Conservation (phyloP, 64 coral and sea anemone genomes). For the Actinia tenebrosa region DNA sequence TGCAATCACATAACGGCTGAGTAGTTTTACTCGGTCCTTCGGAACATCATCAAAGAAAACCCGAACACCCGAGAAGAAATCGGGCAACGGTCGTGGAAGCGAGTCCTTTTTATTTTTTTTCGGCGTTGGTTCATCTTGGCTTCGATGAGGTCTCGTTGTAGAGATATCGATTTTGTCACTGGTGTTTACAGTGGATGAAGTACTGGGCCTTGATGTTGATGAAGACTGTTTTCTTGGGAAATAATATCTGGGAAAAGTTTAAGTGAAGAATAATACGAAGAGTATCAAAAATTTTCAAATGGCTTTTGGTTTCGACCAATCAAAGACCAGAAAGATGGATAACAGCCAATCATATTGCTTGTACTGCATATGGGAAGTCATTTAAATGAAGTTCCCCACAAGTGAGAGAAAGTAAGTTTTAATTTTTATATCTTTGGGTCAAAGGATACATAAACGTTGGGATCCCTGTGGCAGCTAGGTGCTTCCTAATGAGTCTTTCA, state of each 20-base stretch:
- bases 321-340: too few relatives aligned
- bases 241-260: conserved; percentile 28
- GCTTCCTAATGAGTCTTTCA: conserved; percentile 77
- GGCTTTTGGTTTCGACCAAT: too few relatives aligned
- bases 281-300: too few relatives aligned
- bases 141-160: background rate
- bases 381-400: background rate
- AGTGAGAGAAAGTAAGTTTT: too few relatives aligned
- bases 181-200: background rate
- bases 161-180: background rate
- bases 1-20: conserved; percentile 74
- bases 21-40: conserved; percentile 45
- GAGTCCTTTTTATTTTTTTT: background rate
- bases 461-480: conserved; percentile 59
- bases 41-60: conserved; percentile 51
- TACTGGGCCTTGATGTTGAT: background rate
- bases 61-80: conserved; percentile 67
- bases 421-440: background rate
- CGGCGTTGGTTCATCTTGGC: background rate
- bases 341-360: too few relatives aligned
- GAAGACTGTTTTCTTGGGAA: conserved; percentile 5
- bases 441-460: conserved; percentile 79
- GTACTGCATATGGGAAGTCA: background rate
- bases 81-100: background rate
- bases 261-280: background rate